A percentile compares a stretch with the other conserved stretches of the same genome.
phyloP scores from a whole-genome alignment of 2,797 vertebrate genomes.

The Eulemur mongoz region DNA sequence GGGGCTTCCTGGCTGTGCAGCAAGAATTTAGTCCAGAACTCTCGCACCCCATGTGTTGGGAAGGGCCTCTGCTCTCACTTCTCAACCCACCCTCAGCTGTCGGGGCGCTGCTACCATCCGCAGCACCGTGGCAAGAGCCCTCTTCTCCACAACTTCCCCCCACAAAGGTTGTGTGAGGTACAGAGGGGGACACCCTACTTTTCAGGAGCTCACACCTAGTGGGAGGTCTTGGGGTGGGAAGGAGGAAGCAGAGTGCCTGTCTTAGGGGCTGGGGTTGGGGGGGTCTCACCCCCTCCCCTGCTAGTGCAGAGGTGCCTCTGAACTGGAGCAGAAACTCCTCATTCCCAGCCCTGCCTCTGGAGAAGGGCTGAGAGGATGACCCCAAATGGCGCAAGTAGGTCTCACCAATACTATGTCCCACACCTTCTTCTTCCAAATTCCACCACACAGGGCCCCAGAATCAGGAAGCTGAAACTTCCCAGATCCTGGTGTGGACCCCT shows the following conservation, averaged over 20 bases:
- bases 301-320: not conserved
- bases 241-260: not conserved
- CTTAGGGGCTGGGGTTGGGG: not conserved
- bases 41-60: not conserved
- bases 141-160: not conserved
- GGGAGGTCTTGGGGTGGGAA: not conserved
- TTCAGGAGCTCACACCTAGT: not conserved
- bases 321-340: not conserved
- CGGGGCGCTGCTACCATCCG: not conserved
- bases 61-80: not conserved
- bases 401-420: not conserved
- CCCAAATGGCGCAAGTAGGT: not conserved
- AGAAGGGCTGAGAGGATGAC: not conserved
- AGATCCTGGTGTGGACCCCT: not conserved
- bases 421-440: not conserved
- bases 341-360: not conserved
- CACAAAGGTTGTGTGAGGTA: not conserved
- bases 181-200: not conserved
- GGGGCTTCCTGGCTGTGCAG: not conserved
- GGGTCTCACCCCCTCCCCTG: not conserved
- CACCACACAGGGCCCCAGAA: not conserved
- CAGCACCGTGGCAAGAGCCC: not conserved
- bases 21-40: not conserved
- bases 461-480: conserved; percentile 46
- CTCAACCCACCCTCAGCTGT: not conserved